Evolutionary conservation across 2,888 invertebrate genomes (phyloP).

Genomic region (Drepanosiphum platanoidis): DNA sequence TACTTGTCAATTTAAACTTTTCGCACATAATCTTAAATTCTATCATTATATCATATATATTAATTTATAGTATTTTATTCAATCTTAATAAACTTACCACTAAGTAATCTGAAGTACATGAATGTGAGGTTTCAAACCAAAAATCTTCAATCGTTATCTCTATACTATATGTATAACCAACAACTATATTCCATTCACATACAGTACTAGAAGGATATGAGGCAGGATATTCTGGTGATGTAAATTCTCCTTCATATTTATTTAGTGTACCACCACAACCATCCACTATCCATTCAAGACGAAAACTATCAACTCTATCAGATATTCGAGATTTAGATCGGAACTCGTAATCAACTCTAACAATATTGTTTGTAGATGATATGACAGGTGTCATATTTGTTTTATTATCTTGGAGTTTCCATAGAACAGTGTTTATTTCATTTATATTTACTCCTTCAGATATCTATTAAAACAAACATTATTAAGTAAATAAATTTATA

Average conservation of each 20-base stretch:
- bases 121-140: slow-evolving; percentile 71
- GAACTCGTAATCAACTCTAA: slow-evolving; percentile 75
- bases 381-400: slow-evolving; percentile 70
- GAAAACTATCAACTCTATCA: slow-evolving; percentile 78
- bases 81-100: slow-evolving; percentile 67
- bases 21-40: too few species aligned
- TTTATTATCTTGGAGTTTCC: slow-evolving; percentile 1
- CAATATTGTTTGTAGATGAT: slow-evolving; percentile 71
- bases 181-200: slow-evolving; percentile 83
- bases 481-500: neutral
- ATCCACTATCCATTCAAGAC: slow-evolving; percentile 78
- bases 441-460: slow-evolving; percentile 33
- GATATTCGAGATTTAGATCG: neutral
- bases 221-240: slow-evolving; percentile 67
- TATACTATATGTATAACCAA: slow-evolving; percentile 70
- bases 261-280: slow-evolving; percentile 75
- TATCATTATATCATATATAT: too few species aligned
- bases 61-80: neutral
- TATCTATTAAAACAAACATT: slow-evolving; percentile 18
- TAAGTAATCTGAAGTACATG: slow-evolving; percentile 74
- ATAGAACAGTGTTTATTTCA: slow-evolving; percentile 46
- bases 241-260: slow-evolving; percentile 71
- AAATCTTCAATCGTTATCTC: slow-evolving; percentile 75
- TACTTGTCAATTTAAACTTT: too few species aligned
- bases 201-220: slow-evolving; percentile 63